A percentile compares a stretch with the other conserved stretches of the same genome.
Conservation (phyloP, 2,113 vertebrate species). For the Ciconia maguari region DNA sequence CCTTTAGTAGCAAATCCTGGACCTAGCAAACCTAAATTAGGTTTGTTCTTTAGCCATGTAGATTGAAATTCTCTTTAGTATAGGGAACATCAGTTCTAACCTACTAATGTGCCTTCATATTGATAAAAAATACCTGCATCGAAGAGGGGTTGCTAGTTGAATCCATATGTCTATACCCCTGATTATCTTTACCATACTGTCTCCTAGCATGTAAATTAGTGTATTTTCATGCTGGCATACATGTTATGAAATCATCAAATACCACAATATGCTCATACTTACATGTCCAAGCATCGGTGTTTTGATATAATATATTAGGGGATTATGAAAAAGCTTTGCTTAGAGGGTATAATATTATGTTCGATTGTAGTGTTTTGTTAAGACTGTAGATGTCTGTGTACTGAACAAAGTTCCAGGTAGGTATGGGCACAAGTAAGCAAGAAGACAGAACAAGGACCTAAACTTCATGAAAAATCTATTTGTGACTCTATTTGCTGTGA, state of each 20-base stretch:
- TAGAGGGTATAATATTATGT: not conserved
- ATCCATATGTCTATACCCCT: conserved; percentile 1
- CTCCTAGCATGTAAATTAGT: conserved; percentile 14
- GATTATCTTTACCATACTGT: conserved; percentile 15
- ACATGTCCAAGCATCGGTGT: not conserved
- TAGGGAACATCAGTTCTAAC: not conserved
- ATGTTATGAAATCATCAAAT: conserved; percentile 7
- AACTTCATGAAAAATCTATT: not conserved
- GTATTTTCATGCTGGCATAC: conserved; percentile 10
- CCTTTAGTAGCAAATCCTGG: conserved; percentile 13
- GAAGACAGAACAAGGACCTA: not conserved
- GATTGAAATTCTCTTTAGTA: not conserved
- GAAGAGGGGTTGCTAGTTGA: not conserved
- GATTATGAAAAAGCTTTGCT: not conserved
- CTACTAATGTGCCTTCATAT: not conserved
- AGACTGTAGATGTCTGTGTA: not conserved
- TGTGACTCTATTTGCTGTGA: not conserved
- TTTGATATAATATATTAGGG: not conserved
- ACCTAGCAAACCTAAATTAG: not conserved
- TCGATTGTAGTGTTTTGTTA: not conserved
- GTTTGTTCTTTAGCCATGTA: not conserved
- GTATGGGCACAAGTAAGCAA: not conserved
- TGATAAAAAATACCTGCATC: not conserved
- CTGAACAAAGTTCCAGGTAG: not conserved
- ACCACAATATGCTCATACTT: not conserved